These are phyloP conservation scores for Oscarella lobularis DNA, from an alignment of 37 sponge, comb jelly and placozoan species.

Conservation along the genomic window DNA sequence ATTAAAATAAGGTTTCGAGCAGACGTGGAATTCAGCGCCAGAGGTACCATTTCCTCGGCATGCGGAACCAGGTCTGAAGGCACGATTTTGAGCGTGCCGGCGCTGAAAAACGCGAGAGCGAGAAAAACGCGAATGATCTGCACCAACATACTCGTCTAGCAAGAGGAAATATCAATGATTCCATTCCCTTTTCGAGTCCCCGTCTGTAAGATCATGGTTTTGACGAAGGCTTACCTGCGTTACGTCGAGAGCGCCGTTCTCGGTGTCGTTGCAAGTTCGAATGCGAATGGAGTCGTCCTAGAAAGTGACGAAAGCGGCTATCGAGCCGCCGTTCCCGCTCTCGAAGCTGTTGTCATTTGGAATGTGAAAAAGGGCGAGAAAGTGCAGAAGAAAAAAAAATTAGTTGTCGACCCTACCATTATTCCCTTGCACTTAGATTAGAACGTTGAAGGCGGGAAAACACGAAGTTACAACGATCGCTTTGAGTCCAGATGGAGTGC, in stretches of 20 bases:
- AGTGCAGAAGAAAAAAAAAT: slow-evolving; percentile 12
- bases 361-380: slow-evolving; percentile 43
- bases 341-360: slow-evolving; percentile 80
- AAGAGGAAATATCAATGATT: too few species aligned
- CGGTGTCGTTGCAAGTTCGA: slow-evolving; percentile 54
- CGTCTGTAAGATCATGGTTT: slow-evolving; percentile 45
- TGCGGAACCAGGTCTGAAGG: too few species aligned
- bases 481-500: slow-evolving; percentile 11
- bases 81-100: too few species aligned
- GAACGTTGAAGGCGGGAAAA: slow-evolving; percentile 19
- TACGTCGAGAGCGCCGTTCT: slow-evolving; percentile 31
- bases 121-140: too few species aligned
- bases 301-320: background rate
- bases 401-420: background rate
- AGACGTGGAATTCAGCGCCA: too few species aligned
- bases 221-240: slow-evolving; percentile 68
- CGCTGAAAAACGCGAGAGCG: too few species aligned
- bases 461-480: slow-evolving; percentile 41
- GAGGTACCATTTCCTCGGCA: too few species aligned
- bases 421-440: background rate
- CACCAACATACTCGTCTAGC: too few species aligned
- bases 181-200: too few species aligned
- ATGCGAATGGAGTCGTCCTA: slow-evolving; percentile 20
- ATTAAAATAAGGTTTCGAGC: too few species aligned
- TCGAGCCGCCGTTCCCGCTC: slow-evolving; percentile 20